Base-by-base conservation (phyloP, 2,797 vertebrate genomes). In the Emys orbicularis region DNA sequence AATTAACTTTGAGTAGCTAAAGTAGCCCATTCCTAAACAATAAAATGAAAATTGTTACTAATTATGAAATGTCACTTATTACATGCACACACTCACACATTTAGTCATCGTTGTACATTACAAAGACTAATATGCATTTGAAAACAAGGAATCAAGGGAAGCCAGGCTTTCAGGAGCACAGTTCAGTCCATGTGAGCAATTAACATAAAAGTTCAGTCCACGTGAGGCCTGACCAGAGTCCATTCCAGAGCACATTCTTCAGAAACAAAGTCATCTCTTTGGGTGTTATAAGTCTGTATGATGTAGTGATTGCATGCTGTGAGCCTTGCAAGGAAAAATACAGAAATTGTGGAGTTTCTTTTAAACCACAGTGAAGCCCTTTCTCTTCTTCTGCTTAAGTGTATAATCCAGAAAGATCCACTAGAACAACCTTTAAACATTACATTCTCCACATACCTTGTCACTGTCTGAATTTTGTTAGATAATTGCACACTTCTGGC, bases 1-100 rank as follows among this genome's bases (percentile, higher is more conserved):
- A 94, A 23, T 41, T 91, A 72, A 53, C 59, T 89, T 85, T 93
- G 76, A 79, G 88, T 91, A 85, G 34, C 92, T 83, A 93, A 92
- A 80, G 18, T 93, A 87, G 57, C n/a, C n/a, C 86, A 31, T 77
- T 77, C 44, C 74, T 77, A 77, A 49, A 77, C 47, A 77, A 5
- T 81, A n/a, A 72, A 83, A 92, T 47, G 27, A 77, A 49, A 49
- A 49, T 77, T 27, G 13, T 49, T 76, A 89, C 12, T 72, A 94
- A 49, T 2, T 12, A 88, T 77, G 23, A 50, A 90, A 52, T 83
- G 81, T 61, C 31, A 4, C 53, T 0, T 96, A 6, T 93, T 88
- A 92, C 8, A 90, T 50, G 82, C 9, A 77, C 79, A n/a, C 90
- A 83, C 54, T 72, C 65, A 41, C 21, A 72, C 37, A 41, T 72